A percentile compares a stretch with the other conserved stretches of the same genome.
Conservation (phyloP, 2,113 vertebrate species). For the Cyanoderma ruficeps region DNA sequence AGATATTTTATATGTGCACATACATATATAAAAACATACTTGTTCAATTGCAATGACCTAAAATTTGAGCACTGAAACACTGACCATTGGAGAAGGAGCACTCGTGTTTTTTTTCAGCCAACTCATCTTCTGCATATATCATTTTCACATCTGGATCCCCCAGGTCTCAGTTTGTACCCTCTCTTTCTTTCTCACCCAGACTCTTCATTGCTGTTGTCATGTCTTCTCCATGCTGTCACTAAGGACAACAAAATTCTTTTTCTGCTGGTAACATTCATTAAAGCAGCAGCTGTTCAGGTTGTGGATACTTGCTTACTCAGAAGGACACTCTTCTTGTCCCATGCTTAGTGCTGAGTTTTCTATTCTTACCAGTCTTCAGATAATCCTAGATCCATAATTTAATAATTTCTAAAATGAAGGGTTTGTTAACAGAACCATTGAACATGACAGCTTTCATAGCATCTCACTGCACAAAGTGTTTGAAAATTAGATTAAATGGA, state of each 20-base stretch:
- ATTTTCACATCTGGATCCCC: not conserved
- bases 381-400: slow-evolving; percentile 16
- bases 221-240: not conserved
- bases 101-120: not conserved
- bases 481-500: slow-evolving; percentile 50
- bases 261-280: not conserved
- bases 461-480: slow-evolving; percentile 17
- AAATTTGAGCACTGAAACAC: not conserved
- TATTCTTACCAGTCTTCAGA: not conserved
- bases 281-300: not conserved
- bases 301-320: not conserved
- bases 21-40: rapidly evolving
- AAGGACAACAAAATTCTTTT: not conserved
- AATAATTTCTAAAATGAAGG: slow-evolving; percentile 12
- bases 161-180: not conserved
- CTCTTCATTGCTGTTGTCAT: not conserved
- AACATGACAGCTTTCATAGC: not conserved
- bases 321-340: not conserved
- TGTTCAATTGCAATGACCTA: not conserved
- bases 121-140: not conserved
- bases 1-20: not conserved
- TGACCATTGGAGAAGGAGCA: not conserved
- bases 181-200: not conserved
- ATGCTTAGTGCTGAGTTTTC: not conserved
- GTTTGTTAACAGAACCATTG: not conserved